These are phyloP conservation scores for Cephalotes varians DNA, from an alignment of 2,888 invertebrate species.

Conservation along the genomic window DNA sequence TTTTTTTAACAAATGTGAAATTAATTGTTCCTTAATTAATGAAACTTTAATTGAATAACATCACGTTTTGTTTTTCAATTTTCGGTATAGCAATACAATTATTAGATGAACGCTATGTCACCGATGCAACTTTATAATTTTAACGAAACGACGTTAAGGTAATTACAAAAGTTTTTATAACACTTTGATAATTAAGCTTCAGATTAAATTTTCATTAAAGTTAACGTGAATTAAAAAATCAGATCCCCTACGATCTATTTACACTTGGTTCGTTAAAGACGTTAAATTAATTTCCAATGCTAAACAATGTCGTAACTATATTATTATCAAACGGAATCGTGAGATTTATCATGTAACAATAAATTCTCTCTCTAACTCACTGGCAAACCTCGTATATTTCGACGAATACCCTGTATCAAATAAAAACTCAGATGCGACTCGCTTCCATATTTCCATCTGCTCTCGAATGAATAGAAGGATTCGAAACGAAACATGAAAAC, in stretches of 20 bases:
- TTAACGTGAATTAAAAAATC: background rate
- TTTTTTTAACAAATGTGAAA: background rate
- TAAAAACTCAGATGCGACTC: slow-evolving; percentile 40
- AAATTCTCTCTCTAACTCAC: background rate
- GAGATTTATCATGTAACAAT: background rate
- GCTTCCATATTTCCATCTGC: slow-evolving; percentile 47
- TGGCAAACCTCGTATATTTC: slow-evolving; percentile 3
- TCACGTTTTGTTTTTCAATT: background rate
- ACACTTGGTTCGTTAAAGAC: background rate
- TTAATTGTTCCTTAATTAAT: slow-evolving; percentile 2
- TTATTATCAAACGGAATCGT: background rate
- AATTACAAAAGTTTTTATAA: slow-evolving; percentile 2
- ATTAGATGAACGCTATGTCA: background rate
- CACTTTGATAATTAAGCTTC: background rate
- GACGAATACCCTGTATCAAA: slow-evolving; percentile 4
- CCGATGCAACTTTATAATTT: background rate
- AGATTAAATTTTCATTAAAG: background rate
- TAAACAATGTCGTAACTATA: slow-evolving; percentile 3
- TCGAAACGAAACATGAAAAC: slow-evolving; percentile 60
- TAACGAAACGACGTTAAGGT: background rate
- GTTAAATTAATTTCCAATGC: background rate
- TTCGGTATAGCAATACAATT: background rate
- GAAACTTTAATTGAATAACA: background rate
- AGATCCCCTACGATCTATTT: background rate
- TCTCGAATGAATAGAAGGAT: slow-evolving; percentile 53